Percentiles rank a stretch among this genome's conserved stretches.
phyloP scores from a whole-genome alignment of 2,888 invertebrate genomes.

The Epinotia demarniana region DNA sequence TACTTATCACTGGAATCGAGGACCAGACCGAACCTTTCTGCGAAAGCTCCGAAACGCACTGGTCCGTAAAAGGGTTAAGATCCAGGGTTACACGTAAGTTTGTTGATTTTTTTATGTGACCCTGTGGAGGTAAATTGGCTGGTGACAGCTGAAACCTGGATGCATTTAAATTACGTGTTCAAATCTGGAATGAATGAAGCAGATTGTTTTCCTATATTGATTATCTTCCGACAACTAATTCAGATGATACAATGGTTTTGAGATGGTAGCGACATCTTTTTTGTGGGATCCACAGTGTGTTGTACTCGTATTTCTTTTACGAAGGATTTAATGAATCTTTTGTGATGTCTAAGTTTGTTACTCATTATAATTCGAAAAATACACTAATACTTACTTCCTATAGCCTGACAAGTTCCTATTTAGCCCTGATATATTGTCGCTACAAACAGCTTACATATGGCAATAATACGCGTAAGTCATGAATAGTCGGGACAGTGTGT shows the following conservation, averaged over 20 bases:
- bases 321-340: too few species aligned
- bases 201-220: not conserved
- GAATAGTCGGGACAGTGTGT: too few species aligned
- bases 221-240: not conserved
- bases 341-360: not conserved
- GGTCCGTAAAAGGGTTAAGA: constrained; percentile 32
- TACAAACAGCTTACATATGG: too few species aligned
- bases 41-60: constrained; percentile 4
- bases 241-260: not conserved
- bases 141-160: not conserved
- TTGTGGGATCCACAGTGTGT: not conserved
- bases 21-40: not conserved
- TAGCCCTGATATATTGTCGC: too few species aligned
- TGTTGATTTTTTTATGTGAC: constrained; percentile 17
- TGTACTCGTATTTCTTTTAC: not conserved
- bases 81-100: not conserved
- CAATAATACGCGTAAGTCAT: too few species aligned
- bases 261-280: not conserved
- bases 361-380: too few species aligned
- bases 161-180: constrained; percentile 6
- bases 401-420: too few species aligned
- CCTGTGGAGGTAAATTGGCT: not conserved
- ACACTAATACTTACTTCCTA: not conserved
- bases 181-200: constrained; percentile 1
- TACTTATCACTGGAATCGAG: not conserved